Evolutionary conservation across 1,140 invertebrate genomes (phyloP).

Genomic region (Magallana ariakensis): DNA sequence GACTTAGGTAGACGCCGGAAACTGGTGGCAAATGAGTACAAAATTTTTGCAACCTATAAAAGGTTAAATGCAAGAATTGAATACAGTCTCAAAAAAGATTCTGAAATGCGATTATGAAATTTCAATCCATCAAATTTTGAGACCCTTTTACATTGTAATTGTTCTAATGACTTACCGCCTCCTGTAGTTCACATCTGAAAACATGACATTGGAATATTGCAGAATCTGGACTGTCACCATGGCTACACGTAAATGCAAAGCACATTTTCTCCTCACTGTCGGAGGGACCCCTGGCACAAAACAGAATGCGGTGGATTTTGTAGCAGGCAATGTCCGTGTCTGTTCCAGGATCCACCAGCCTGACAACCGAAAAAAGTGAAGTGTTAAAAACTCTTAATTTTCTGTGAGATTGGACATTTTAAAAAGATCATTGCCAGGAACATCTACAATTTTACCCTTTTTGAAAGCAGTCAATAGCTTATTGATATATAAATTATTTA

Average conservation of each 20-base stretch:
- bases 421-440: no score
- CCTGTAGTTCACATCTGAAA: slow-evolving; percentile 96
- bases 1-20: slow-evolving; percentile 85
- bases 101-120: background rate
- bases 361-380: slow-evolving; percentile 73
- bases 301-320: slow-evolving; percentile 94
- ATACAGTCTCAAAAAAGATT: background rate
- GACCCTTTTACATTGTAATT: background rate
- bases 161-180: slow-evolving; percentile 88
- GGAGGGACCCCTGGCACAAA: slow-evolving; percentile 95
- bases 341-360: slow-evolving; percentile 91
- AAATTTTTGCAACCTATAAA: slow-evolving; percentile 84
- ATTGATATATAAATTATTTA: no score
- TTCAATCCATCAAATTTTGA: background rate
- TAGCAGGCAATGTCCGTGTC: slow-evolving; percentile 93
- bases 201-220: slow-evolving; percentile 98
- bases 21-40: slow-evolving; percentile 94
- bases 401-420: no score
- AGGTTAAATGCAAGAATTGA: slow-evolving; percentile 29
- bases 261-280: slow-evolving; percentile 91
- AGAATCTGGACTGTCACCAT: slow-evolving; percentile 90
- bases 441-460: no score
- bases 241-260: slow-evolving; percentile 98
- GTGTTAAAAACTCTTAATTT: no score
- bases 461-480: no score